Conservation (phyloP, 2,797 vertebrate genomes). For the Tangara arthus region DNA sequence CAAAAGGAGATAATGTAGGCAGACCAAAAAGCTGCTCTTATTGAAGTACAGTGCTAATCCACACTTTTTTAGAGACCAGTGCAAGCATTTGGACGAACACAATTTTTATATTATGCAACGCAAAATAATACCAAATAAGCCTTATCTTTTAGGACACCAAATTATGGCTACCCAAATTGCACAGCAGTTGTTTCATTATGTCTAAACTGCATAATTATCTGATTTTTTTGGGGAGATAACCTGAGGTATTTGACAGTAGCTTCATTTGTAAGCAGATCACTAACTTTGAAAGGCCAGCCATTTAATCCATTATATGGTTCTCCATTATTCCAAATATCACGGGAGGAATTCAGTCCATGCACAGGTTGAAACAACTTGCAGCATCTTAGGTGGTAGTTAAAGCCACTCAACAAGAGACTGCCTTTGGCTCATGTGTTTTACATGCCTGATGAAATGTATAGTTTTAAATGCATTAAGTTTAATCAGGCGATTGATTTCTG, state of each 20-base stretch:
- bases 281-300: background rate
- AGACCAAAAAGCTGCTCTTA: background rate
- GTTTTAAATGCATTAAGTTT: background rate
- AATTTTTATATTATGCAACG: background rate
- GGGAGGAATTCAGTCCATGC: background rate
- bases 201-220: background rate
- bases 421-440: background rate
- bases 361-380: background rate
- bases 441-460: background rate
- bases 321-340: background rate
- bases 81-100: background rate
- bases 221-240: background rate
- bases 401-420: background rate
- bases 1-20: background rate
- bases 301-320: background rate
- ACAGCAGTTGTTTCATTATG: background rate
- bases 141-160: background rate
- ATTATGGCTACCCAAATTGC: background rate
- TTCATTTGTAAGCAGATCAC: background rate
- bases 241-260: background rate
- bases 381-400: background rate
- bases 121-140: background rate
- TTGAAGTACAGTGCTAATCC: background rate
- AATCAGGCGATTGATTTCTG: constrained; percentile 6
- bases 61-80: background rate